Conservation (phyloP, 1,140 invertebrate genomes). For the Heliothis virescens region DNA sequence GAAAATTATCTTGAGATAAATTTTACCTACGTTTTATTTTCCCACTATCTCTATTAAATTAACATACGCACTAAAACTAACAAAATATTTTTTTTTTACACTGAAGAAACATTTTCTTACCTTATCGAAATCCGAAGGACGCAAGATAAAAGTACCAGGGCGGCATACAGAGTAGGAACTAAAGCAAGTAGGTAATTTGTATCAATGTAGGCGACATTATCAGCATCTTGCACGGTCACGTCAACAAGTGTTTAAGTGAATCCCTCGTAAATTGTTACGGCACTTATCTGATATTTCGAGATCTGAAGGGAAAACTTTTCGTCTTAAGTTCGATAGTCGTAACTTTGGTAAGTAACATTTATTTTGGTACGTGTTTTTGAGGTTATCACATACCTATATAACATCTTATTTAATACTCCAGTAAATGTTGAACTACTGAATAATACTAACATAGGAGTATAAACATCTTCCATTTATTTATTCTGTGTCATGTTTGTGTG, state of each 20-base stretch:
- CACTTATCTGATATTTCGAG: slow-evolving; percentile 9
- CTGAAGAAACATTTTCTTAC: too few relatives aligned
- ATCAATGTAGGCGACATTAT: slow-evolving; percentile 12
- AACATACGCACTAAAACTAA: too few relatives aligned
- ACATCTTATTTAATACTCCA: too few relatives aligned
- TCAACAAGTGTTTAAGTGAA: slow-evolving; percentile 15
- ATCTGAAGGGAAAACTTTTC: not conserved
- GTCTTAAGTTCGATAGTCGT: not conserved
- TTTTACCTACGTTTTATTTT: too few relatives aligned
- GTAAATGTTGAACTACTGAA: too few relatives aligned
- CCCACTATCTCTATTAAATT: too few relatives aligned
- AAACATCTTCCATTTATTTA: too few relatives aligned
- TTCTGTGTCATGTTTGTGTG: too few relatives aligned
- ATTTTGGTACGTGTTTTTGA: not conserved
- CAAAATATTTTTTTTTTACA: too few relatives aligned
- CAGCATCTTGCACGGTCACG: slow-evolving; percentile 1
- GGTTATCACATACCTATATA: too few relatives aligned
- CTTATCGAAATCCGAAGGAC: not conserved
- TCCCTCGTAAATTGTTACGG: slow-evolving; percentile 26
- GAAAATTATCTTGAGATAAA: too few relatives aligned
- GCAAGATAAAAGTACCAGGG: slow-evolving; percentile 4
- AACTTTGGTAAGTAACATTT: slow-evolving; percentile 7
- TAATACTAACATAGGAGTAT: too few relatives aligned
- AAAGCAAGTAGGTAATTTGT: slow-evolving; percentile 14
- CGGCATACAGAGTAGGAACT: not conserved